Conservation (phyloP, 2,888 invertebrate species). For the Ariolimax columbianus region DNA sequence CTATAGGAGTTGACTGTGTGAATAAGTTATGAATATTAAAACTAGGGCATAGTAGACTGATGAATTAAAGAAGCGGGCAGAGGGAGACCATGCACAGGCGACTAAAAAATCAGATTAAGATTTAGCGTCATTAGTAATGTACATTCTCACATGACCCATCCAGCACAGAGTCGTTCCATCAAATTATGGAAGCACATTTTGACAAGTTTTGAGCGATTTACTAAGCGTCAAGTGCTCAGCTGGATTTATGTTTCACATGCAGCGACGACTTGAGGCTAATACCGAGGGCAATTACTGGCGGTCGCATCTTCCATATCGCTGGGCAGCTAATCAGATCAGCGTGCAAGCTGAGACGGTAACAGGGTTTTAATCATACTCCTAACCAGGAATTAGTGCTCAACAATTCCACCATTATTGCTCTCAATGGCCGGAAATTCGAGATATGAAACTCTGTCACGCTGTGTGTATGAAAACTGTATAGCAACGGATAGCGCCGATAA, state of each 20-base stretch:
- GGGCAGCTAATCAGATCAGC: slow-evolving; percentile 14
- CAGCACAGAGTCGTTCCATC: neutral
- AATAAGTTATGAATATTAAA: no score
- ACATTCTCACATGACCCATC: no score
- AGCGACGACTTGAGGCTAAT: neutral
- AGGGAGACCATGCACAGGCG: no score
- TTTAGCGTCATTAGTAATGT: no score
- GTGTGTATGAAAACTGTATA: neutral
- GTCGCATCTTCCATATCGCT: slow-evolving; percentile 2
- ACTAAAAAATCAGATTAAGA: no score
- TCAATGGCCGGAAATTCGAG: neutral
- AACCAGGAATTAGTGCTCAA: neutral
- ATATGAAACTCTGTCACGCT: neutral
- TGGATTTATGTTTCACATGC: neutral
- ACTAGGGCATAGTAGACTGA: no score
- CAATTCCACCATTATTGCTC: neutral
- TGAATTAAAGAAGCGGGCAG: no score
- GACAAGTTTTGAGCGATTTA: neutral
- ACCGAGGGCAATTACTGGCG: neutral
- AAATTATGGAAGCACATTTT: slow-evolving; percentile 7
- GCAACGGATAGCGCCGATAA: no score
- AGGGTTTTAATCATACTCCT: neutral
- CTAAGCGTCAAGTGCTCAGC: neutral
- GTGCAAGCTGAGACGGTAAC: neutral
- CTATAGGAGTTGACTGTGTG: no score